phyloP scores from a whole-genome alignment of 2,888 invertebrate genomes.

The Charanyca ferruginea region DNA sequence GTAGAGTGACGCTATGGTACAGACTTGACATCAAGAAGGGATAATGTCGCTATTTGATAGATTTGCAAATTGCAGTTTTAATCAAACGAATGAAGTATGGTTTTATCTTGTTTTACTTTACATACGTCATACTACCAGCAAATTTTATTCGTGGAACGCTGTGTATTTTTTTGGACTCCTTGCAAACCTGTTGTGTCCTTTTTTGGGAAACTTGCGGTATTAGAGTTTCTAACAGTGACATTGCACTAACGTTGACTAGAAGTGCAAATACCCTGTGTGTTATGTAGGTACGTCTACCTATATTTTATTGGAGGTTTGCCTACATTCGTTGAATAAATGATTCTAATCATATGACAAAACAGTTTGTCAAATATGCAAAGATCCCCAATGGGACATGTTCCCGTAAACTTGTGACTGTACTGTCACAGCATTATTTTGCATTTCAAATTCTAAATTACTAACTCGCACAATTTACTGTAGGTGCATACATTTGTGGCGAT shows the following conservation, averaged over 20 bases:
- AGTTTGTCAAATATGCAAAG: constrained; percentile 84
- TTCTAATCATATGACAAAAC: constrained; percentile 76
- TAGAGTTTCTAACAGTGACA: neutral
- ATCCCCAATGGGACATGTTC: constrained; percentile 74
- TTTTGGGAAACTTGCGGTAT: neutral
- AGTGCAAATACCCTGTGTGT: neutral
- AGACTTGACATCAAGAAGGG: no score
- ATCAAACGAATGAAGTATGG: no score
- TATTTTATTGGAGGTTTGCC: constrained; percentile 45
- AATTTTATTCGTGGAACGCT: no score
- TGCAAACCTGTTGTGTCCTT: neutral
- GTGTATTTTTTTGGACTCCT: neutral
- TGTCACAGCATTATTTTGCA: constrained; percentile 75
- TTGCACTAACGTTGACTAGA: neutral
- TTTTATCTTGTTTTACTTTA: no score
- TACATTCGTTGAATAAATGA: constrained; percentile 71
- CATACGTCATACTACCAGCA: no score
- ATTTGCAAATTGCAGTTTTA: no score
- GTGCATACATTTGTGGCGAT: constrained; percentile 57
- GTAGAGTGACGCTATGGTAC: no score
- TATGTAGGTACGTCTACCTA: constrained; percentile 32
- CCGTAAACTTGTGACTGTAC: constrained; percentile 65
- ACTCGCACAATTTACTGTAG: constrained; percentile 71
- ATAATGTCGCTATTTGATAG: no score
- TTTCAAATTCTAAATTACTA: constrained; percentile 77